Percentiles rank a stretch among this genome's conserved stretches.
Conservation (phyloP, 2,113 vertebrate species). For the Sceloporus tristichus region DNA sequence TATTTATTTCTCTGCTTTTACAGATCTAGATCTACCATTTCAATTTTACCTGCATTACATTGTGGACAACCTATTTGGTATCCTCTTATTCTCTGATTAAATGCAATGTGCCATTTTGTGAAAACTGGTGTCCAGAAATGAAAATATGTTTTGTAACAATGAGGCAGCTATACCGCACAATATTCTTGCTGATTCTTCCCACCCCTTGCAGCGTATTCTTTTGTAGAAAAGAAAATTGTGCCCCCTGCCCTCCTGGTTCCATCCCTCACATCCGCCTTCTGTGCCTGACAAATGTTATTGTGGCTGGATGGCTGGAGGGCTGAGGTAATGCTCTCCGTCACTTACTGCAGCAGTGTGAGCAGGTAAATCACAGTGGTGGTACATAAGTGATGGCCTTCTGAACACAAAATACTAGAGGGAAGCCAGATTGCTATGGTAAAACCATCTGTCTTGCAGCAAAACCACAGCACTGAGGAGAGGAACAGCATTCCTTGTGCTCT, state of each 20-base stretch:
- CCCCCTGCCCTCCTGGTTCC: background rate
- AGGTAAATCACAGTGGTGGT: constrained; percentile 37
- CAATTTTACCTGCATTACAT: background rate
- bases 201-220: too few species aligned
- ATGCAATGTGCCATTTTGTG: background rate
- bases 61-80: constrained; percentile 12
- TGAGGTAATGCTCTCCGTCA: constrained; percentile 36
- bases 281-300: constrained; percentile 20
- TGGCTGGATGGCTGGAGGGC: constrained; percentile 2
- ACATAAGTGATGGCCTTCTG: constrained; percentile 28
- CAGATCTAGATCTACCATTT: background rate
- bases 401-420: constrained; percentile 33
- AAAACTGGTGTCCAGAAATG: background rate
- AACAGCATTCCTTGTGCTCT: background rate
- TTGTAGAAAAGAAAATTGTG: background rate
- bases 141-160: constrained; percentile 8
- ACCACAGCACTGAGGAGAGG: constrained; percentile 6
- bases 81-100: constrained; percentile 2
- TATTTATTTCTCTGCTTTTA: background rate
- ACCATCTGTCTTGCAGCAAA: constrained; percentile 30
- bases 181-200: background rate
- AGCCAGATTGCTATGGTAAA: constrained; percentile 35
- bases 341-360: constrained; percentile 9
- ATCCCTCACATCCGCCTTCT: background rate
- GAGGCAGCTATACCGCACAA: background rate